Percentiles rank a stretch among this genome's conserved stretches.
These are phyloP conservation scores for Heterochromis multidens DNA, from an alignment of 2,113 vertebrate species.

Conservation along the genomic window DNA sequence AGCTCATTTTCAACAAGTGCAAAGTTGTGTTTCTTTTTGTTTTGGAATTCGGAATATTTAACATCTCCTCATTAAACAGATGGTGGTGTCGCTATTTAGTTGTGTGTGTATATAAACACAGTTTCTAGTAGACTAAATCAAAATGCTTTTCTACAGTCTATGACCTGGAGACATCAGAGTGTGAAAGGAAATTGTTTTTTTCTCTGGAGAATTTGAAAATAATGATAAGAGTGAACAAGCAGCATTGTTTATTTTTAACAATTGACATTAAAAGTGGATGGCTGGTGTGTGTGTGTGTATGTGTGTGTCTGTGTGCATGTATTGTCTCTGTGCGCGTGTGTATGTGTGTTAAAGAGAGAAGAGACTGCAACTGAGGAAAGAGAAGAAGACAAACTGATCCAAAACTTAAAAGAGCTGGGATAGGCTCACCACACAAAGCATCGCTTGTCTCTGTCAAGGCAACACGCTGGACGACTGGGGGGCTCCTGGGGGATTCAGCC, in stretches of 20 bases:
- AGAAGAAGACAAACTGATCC: constrained; percentile 18
- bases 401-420: constrained; percentile 15
- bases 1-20: neutral
- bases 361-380: neutral
- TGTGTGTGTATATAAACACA: neutral
- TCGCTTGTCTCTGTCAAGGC: constrained; percentile 48
- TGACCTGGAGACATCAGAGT: neutral
- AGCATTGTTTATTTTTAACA: neutral
- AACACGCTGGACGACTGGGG: constrained; percentile 23
- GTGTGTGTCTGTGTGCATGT: no score
- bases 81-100: neutral
- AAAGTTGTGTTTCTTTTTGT: neutral
- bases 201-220: neutral
- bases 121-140: neutral
- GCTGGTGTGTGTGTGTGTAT: neutral
- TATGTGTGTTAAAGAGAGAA: neutral
- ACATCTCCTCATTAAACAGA: neutral
- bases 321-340: neutral
- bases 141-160: neutral
- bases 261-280: neutral
- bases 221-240: neutral
- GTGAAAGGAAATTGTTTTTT: neutral
- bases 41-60: neutral
- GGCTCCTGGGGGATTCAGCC: constrained; percentile 28
- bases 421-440: constrained; percentile 16